phyloP scores from a whole-genome alignment of 2,797 vertebrate genomes.

The Sciurus vulgaris region DNA sequence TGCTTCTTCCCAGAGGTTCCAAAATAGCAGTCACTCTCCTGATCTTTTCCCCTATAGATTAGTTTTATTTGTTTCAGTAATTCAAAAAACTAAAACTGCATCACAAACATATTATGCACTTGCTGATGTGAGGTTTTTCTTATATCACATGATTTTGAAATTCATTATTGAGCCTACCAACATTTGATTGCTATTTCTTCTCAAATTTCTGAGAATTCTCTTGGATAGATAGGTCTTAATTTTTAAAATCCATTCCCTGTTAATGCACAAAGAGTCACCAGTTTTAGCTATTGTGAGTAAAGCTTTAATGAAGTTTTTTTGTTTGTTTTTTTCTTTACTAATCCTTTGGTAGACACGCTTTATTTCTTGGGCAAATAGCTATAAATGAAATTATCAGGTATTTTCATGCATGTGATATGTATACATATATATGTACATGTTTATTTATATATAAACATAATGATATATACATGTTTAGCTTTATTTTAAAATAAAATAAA shows the following conservation, averaged over 20 bases:
- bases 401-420: not conserved
- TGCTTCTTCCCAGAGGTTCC: not conserved
- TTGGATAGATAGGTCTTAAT: not conserved
- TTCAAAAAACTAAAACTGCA: not conserved
- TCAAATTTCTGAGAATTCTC: not conserved
- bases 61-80: not conserved
- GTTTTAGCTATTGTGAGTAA: slow-evolving; percentile 12
- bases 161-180: not conserved
- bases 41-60: not conserved
- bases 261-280: not conserved
- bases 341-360: not conserved
- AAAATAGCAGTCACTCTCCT: not conserved
- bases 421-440: not conserved
- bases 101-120: not conserved
- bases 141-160: not conserved
- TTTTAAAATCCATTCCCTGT: not conserved
- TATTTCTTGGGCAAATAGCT: not conserved
- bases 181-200: not conserved
- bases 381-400: not conserved
- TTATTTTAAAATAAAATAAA: not conserved
- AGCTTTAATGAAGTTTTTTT: not conserved
- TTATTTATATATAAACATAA: not conserved
- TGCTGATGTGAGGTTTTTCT: not conserved
- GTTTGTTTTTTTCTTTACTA: not conserved
- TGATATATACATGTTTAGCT: not conserved